Evolutionary conservation across 2,113 vertebrate species (phyloP), one percentile per base, ranked within the genome.

Genomic region (Phalacrocorax carbo): DNA sequence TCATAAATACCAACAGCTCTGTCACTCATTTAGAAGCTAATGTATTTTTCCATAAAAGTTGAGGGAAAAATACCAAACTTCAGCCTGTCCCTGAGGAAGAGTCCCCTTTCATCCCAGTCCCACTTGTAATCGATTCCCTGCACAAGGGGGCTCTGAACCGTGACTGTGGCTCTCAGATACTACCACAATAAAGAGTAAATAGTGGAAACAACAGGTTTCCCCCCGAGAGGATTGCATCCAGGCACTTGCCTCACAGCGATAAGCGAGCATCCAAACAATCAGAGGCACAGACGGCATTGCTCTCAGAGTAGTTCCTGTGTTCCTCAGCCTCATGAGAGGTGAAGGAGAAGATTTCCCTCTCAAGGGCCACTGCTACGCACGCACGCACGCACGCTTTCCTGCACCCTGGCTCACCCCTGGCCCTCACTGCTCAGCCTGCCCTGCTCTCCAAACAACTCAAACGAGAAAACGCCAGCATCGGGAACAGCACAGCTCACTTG

Each of bases 391-490:
- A 58, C 2, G 0, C 46, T 82, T 77, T 49, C 73, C 71, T 44
- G 29, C 20, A 14, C 52, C 57, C 38, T 23, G 48, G 30, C 79
- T 86, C 61, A 54, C 30, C 75, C 38, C n/a, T 38, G 46, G 36
- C 36, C 32, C 82, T 49, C 1, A 4, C 4, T 20, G 23, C 23
- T 85, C 71, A 30, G 34, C 27, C 75, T 90, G 66, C 62, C 48
- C 38, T 58, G 62, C n/a, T 60, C 66, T 75, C 51, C 42, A 30
- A 58, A 61, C 55, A 27, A 48, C 15, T 36, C 49, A 22, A 76
- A 79, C 1, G 4, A 77, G 62, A 38, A 82, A 80, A 72, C 0
- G 0, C 11, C 68, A 54, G 51, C 22, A 44, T 0, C 3, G 0
- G 52, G 46, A 71, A 30, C 11, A 30, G 89, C 60, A 34, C 46